Evolutionary conservation across 2,113 vertebrate genomes (phyloP), one percentile per base, ranked within the genome.

Genomic region (Origma solitaria): DNA sequence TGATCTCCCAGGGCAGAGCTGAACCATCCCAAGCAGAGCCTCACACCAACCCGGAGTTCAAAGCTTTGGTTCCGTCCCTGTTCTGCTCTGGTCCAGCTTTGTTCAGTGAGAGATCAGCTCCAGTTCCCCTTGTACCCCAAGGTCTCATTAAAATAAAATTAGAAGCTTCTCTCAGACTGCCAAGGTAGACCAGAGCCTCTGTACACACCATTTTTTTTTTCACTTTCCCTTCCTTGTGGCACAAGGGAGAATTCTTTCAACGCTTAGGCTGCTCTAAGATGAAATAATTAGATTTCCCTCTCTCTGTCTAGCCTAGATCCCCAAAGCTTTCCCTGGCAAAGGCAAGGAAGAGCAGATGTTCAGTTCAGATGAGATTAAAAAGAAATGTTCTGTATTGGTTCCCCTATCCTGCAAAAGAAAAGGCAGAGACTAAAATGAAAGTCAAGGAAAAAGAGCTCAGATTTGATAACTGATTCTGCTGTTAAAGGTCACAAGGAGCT

Each of bases 251-350:
- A 30, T 22, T 66, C 72, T 85, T 86, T 56, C 25, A 9, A 23
- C 50, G 42, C 51, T 73, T 53, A 31, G 69, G 40, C 54, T 88
- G 35, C 35, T 77, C 44, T 72, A 64, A 78, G 42, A 64, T 16
- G 66, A 79, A 95, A 81, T 78, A 92, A 96, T 94, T n/a, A 15
- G 61, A 51, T 82, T 83, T 20, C 1, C 5, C 27, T 7, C 7
- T 54, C 30, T 30, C 50, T 44, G 50, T 49, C 80, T 87, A 92
- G 65, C 79, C 82, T 72, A 14, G 70, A 72, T 94, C 50, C 72
- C 70, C 91, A 75, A 61, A 77, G 77, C 76, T 94, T 94, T 89
- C 92, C 87, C 83, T 96, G 83, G 79, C 83, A 96, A 87, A 94
- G 5, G 56, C 58, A 57, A 95, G 77, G 72, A 91, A 86, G 44